Base-by-base conservation (phyloP, 1,140 invertebrate genomes). In the Microplitis demolitor region DNA sequence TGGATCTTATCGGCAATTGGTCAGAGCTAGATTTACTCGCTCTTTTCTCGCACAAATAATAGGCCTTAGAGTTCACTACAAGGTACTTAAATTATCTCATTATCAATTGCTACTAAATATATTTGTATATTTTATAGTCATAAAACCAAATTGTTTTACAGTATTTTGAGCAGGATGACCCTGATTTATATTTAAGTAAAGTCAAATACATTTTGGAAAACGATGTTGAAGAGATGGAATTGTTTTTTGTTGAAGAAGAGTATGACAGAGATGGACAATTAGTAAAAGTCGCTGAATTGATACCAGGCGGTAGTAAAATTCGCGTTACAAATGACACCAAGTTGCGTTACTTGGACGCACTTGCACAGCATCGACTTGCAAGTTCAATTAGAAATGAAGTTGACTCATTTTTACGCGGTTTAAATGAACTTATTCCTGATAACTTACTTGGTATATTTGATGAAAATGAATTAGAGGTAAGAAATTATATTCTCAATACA, bases 81-180 rank as follows among this genome's bases (percentile, higher is more conserved):
- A 96, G 87, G 91, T 92, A 85, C 77, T 63, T 75, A 45, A 53
- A 53, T 50, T 24, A 24, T 39, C 13, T 67, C 16, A 33, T 8
- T 24, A 45, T 71, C 14, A 37, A 39, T 61, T 14, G 2, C 35
- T 63, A 66, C 16, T 56, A n/a, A 39, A 66, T 50, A 69, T 35
- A 50, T 16, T 50, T 14, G 13, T 34, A 3, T 31, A 9, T 33
- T 61, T 9, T 9, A 63, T 3, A n/a, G 4, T 3, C 14, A 37
- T 13, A 11, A 63, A n/a, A 14, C 31, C n/a, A 4, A 54, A 53
- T 50, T 63, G 8, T n/a, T 58, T 71, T 74, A 33, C 84, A 95
- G 92, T 97, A 98, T 87, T 98, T 98, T 87, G 96, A 97, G 82
- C 95, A 96, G 87, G 96, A 98, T 82, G 96, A 98, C 87, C 96